Percentiles rank a stretch among this genome's conserved stretches.
phyloP scores from a whole-genome alignment of 2,888 invertebrate genomes.

The Flabesymbios commensalis region DNA sequence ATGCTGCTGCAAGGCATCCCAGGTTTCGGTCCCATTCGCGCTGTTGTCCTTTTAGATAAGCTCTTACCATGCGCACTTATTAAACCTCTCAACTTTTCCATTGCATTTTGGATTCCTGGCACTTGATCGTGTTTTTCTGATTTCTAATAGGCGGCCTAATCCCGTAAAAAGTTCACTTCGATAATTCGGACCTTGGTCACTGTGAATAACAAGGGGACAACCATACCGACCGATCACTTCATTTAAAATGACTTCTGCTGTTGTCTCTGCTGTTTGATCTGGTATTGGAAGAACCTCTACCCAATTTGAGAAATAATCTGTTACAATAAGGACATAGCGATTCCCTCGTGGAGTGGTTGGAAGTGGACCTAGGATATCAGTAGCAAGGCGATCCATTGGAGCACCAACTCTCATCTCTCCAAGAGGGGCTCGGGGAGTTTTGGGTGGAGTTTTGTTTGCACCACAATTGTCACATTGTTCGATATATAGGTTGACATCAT shows the following conservation, averaged over 20 bases:
- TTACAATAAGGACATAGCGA: slow-evolving; percentile 28
- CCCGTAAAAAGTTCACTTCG: slow-evolving; percentile 32
- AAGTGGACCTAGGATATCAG: slow-evolving; percentile 31
- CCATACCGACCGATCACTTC: slow-evolving; percentile 30
- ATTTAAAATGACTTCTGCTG: slow-evolving; percentile 25
- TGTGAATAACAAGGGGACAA: slow-evolving; percentile 20
- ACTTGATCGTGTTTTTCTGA: slow-evolving; percentile 27
- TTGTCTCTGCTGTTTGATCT: slow-evolving; percentile 27
- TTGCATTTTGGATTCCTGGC: slow-evolving; percentile 27
- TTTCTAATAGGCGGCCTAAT: slow-evolving; percentile 29
- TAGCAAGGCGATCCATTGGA: slow-evolving; percentile 23
- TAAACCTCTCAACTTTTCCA: slow-evolving; percentile 27
- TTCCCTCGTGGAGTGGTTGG: slow-evolving; percentile 27
- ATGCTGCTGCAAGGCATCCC: slow-evolving; percentile 28
- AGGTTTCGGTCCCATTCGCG: slow-evolving; percentile 31
- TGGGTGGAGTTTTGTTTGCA: slow-evolving; percentile 16
- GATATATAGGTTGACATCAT: slow-evolving; percentile 19
- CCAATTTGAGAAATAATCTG: slow-evolving; percentile 33
- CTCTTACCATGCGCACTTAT: slow-evolving; percentile 23
- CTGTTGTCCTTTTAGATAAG: slow-evolving; percentile 30
- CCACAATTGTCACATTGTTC: slow-evolving; percentile 24
- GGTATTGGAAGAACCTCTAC: slow-evolving; percentile 23
- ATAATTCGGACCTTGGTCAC: slow-evolving; percentile 31
- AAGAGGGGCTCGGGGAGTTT: slow-evolving; percentile 15
- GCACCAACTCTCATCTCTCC: slow-evolving; percentile 23